These are phyloP conservation scores for Leptestheria dahalacensis DNA, from an alignment of 1,140 invertebrate genomes.

Conservation along the genomic window DNA sequence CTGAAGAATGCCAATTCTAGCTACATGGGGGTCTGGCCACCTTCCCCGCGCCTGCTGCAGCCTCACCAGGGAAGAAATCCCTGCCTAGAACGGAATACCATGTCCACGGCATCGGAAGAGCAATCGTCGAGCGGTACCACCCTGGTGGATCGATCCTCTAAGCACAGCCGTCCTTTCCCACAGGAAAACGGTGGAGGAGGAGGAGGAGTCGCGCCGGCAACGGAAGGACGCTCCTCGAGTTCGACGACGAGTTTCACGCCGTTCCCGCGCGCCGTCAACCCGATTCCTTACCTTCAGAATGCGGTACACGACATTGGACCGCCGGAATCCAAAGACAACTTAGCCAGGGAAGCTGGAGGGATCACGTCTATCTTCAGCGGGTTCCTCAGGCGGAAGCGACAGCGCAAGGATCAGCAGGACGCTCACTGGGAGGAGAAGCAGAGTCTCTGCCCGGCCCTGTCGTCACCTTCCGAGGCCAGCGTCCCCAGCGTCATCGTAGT, in stretches of 20 bases:
- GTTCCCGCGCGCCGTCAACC: conserved; percentile 33
- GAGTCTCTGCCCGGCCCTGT: background rate
- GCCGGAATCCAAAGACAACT: background rate
- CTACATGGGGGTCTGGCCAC: background rate
- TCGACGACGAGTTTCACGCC: conserved; percentile 22
- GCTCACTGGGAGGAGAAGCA: conserved; percentile 3
- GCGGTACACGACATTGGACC: conserved; percentile 37
- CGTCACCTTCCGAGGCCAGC: background rate
- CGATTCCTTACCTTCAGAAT: conserved; percentile 59
- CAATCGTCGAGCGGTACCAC: conserved; percentile 39
- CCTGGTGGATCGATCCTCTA: conserved; percentile 52
- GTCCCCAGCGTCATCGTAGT: background rate
- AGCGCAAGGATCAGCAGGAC: background rate
- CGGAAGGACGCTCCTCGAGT: conserved; percentile 30
- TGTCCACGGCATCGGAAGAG: conserved; percentile 39
- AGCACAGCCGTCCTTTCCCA: conserved; percentile 29
- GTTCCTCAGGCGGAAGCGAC: background rate
- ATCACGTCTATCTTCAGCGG: background rate
- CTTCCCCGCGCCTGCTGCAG: conserved; percentile 36
- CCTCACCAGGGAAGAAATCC: conserved; percentile 79
- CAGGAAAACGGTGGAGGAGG: conserved; percentile 26
- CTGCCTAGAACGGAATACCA: conserved; percentile 69
- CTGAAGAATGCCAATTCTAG: background rate
- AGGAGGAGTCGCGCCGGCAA: conserved; percentile 19
- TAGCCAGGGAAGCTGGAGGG: background rate